phyloP scores from a whole-genome alignment of 2,797 vertebrate genomes.

The Hydrolagus colliei region DNA sequence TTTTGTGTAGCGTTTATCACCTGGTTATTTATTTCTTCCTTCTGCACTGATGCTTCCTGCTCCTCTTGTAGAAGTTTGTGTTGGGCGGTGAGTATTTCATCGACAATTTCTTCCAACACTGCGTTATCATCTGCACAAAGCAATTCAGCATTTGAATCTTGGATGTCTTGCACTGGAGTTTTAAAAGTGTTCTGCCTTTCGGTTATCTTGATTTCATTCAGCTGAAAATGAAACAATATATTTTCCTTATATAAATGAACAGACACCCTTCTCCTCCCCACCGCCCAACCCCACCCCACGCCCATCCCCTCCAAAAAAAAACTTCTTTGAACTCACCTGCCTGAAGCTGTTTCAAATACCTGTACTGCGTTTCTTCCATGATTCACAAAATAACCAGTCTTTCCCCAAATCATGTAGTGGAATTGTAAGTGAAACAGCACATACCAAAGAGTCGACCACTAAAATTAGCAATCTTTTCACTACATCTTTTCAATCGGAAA shows the following conservation, averaged over 20 bases:
- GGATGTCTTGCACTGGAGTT: not conserved
- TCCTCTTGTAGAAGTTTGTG: not conserved
- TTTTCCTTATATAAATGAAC: not conserved
- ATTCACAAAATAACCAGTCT: not conserved
- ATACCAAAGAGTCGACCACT: too few species aligned
- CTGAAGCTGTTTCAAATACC: not conserved
- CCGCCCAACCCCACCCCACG: not conserved
- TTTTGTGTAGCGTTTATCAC: not conserved
- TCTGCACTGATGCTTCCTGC: not conserved
- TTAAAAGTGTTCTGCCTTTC: conserved; percentile 43
- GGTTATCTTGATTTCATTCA: conserved; percentile 60
- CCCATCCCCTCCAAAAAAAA: too few species aligned
- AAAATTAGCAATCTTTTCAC: too few species aligned
- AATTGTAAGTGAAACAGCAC: too few species aligned
- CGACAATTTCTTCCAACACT: conserved; percentile 15
- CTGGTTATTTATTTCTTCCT: not conserved
- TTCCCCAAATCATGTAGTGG: not conserved
- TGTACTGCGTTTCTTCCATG: not conserved
- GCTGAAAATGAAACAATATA: conserved; percentile 44
- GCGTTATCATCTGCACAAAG: not conserved
- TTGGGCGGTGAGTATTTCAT: not conserved
- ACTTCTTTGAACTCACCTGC: too few species aligned
- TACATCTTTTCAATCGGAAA: too few species aligned
- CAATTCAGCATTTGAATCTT: not conserved
- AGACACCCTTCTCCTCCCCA: not conserved